Conservation (phyloP, 2,888 invertebrate genomes). For the Zygaena filipendulae region DNA sequence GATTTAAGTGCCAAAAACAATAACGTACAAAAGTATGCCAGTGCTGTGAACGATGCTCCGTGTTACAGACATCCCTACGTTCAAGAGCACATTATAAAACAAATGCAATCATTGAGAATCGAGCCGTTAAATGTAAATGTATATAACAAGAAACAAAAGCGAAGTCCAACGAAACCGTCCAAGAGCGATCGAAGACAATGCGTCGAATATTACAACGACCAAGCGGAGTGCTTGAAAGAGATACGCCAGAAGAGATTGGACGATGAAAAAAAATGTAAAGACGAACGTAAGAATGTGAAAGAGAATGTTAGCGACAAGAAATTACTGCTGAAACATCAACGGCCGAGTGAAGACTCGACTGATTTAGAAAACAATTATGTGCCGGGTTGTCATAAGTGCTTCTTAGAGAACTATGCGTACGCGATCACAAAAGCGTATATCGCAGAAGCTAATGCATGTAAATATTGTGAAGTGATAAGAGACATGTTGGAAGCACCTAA, state of each 20-base stretch:
- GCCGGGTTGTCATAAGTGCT: slow-evolving; percentile 59
- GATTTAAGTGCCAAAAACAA: slow-evolving; percentile 40
- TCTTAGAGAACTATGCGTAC: slow-evolving; percentile 59
- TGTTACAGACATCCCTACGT: slow-evolving; percentile 43
- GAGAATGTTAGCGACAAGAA: slow-evolving; percentile 38
- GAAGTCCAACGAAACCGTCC: slow-evolving; percentile 52
- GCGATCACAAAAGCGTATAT: slow-evolving; percentile 55
- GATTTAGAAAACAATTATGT: slow-evolving; percentile 45
- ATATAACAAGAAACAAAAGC: slow-evolving; percentile 38
- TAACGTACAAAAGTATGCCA: slow-evolving; percentile 29
- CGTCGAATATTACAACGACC: slow-evolving; percentile 73
- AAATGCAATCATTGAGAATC: slow-evolving; percentile 58
- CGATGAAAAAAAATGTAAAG: slow-evolving; percentile 45
- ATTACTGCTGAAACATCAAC: slow-evolving; percentile 31
- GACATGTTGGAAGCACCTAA: slow-evolving; percentile 55
- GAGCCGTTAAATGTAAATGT: slow-evolving; percentile 54
- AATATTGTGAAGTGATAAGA: slow-evolving; percentile 59
- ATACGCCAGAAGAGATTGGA: slow-evolving; percentile 44
- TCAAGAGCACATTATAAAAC: slow-evolving; percentile 59
- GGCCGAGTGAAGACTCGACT: slow-evolving; percentile 55
- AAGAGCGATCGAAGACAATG: slow-evolving; percentile 41
- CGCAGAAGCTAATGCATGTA: slow-evolving; percentile 48
- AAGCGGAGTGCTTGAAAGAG: slow-evolving; percentile 70
- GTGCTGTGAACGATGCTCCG: slow-evolving; percentile 35
- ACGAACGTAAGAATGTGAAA: slow-evolving; percentile 42